These are phyloP conservation scores for Drosophila suzukii DNA, from an alignment of 1,140 invertebrate genomes.

Conservation along the genomic window DNA sequence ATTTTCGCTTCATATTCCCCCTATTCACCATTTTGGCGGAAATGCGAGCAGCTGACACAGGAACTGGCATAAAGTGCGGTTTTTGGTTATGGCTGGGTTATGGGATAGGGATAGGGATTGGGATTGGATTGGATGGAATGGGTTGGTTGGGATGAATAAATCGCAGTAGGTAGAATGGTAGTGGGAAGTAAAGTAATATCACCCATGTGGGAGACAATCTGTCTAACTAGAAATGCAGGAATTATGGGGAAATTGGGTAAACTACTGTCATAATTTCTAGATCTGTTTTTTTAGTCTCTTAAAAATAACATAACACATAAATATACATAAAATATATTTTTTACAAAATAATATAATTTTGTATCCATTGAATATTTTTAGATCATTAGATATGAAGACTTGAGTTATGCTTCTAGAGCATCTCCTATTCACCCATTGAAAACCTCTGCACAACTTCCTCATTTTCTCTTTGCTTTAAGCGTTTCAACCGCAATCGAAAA, in stretches of 20 bases:
- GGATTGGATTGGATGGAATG: background rate
- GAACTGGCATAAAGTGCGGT: conserved; percentile 66
- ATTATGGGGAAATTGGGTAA: background rate
- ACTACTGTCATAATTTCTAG: background rate
- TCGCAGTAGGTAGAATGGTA: background rate
- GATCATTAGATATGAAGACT: no score
- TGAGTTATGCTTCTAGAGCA: no score
- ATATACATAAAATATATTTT: no score
- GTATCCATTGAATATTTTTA: no score
- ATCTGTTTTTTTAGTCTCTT: no score
- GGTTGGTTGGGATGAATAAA: conserved; percentile 12
- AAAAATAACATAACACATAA: no score
- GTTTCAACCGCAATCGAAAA: conserved; percentile 62
- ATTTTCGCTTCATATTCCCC: conserved; percentile 40
- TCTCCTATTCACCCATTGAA: background rate
- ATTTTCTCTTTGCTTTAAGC: conserved; percentile 43
- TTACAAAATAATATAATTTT: no score
- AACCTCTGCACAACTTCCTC: background rate
- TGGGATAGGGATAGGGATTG: background rate
- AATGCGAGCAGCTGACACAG: conserved; percentile 68
- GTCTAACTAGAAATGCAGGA: background rate
- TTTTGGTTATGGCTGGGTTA: conserved; percentile 20
- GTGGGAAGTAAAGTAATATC: conserved; percentile 1
- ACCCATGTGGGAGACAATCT: background rate
- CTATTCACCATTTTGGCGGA: conserved; percentile 32